phyloP scores from a whole-genome alignment of 2,888 invertebrate species.

The Allolobophora icterica region DNA sequence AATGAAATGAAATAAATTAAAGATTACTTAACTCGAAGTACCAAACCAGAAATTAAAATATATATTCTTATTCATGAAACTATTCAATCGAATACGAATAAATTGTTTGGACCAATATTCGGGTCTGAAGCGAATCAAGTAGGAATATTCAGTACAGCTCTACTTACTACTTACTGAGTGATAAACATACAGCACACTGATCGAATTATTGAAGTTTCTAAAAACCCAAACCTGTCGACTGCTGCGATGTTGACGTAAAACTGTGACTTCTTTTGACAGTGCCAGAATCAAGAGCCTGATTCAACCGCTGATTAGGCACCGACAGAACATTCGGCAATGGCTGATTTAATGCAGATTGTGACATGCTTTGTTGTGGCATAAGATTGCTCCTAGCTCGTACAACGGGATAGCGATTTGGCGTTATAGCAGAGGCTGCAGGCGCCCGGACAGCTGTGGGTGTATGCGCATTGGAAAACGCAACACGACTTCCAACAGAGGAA shows the following conservation, averaged over 20 bases:
- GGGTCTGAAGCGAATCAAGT: no score
- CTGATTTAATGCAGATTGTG: constrained; percentile 12
- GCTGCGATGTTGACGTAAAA: constrained; percentile 38
- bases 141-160: no score
- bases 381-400: not conserved
- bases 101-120: no score
- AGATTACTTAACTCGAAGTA: no score
- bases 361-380: constrained; percentile 15
- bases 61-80: no score
- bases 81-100: no score
- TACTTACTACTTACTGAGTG: not conserved
- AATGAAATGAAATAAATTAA: no score
- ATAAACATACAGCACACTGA: not conserved
- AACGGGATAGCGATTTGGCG: not conserved
- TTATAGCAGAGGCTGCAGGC: not conserved
- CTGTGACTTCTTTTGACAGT: constrained; percentile 41
- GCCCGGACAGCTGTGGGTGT: not conserved
- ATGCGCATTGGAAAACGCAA: not conserved
- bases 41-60: no score
- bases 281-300: not conserved
- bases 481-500: not conserved
- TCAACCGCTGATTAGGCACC: not conserved
- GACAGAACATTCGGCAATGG: not conserved
- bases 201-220: not conserved
- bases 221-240: not conserved